Percentiles rank a stretch among this genome's conserved stretches.
These are phyloP conservation scores for Reinhardtius hippoglossoides DNA, from an alignment of 2,113 vertebrate species.

Conservation along the genomic window DNA sequence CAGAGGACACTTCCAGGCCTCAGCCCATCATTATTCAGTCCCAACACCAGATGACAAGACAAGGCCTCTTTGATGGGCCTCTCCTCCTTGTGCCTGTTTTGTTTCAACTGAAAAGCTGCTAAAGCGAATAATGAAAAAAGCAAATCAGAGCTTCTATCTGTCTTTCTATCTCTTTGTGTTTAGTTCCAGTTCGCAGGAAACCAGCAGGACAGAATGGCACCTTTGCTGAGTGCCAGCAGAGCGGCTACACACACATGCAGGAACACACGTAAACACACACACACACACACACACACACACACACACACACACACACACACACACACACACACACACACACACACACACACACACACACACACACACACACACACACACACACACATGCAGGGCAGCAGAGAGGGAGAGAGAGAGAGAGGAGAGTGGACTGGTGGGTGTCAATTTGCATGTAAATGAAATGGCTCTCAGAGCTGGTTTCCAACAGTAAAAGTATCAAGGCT, in stretches of 20 bases:
- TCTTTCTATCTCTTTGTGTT: constrained; percentile 35
- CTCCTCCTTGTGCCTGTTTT: constrained; percentile 40
- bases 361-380: constrained; percentile 10
- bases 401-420: background rate
- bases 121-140: constrained; percentile 27
- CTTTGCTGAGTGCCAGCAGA: constrained; percentile 48
- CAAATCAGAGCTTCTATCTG: constrained; percentile 38
- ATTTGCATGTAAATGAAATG: constrained; percentile 75
- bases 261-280: constrained; percentile 8
- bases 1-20: constrained; percentile 49
- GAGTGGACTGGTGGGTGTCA: constrained; percentile 68
- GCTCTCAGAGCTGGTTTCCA: constrained; percentile 56
- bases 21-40: constrained; percentile 30
- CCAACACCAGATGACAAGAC: constrained; percentile 36
- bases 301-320: background rate
- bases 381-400: background rate
- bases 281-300: background rate
- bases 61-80: constrained; percentile 45
- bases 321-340: background rate
- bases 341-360: background rate
- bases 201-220: constrained; percentile 45
- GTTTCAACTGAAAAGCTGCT: constrained; percentile 32
- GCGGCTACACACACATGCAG: constrained; percentile 14
- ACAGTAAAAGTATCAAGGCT: constrained; percentile 53
- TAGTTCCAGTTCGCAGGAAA: constrained; percentile 44